phyloP scores from a whole-genome alignment of 2,113 vertebrate species.

The Ptilorrhoa leucosticta region DNA sequence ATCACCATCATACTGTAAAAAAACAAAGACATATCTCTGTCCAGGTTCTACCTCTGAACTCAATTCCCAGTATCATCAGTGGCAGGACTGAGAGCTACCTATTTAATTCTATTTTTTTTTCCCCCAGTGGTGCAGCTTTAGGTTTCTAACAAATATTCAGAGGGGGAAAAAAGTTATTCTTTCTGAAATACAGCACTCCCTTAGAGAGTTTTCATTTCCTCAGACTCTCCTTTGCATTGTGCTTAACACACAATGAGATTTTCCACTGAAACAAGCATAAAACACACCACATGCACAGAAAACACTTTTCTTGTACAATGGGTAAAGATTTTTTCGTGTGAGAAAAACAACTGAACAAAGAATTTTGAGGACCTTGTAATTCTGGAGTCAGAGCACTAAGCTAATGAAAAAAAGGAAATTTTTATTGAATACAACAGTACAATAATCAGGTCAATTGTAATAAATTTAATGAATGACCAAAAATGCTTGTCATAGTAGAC shows the following conservation, averaged over 20 bases:
- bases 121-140: neutral
- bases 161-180: neutral
- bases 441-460: neutral
- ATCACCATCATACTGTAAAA: neutral
- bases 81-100: neutral
- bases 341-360: neutral
- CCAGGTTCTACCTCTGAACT: neutral
- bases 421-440: neutral
- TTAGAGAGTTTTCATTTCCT: neutral
- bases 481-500: neutral
- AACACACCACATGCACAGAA: neutral
- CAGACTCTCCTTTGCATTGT: neutral
- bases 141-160: neutral
- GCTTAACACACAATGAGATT: neutral
- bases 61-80: neutral
- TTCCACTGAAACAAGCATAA: neutral
- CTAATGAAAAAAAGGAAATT: neutral
- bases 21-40: neutral
- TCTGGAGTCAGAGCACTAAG: neutral
- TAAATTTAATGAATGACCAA: neutral
- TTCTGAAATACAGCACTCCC: neutral
- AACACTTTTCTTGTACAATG: neutral
- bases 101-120: neutral
- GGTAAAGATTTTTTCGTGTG: neutral
- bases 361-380: neutral